Evolutionary conservation across 30 jellyfish, hydroid and myxozoan species (phyloP), one percentile per base, ranked within the genome.

Genomic region (Pseudorhiza aurosa): DNA sequence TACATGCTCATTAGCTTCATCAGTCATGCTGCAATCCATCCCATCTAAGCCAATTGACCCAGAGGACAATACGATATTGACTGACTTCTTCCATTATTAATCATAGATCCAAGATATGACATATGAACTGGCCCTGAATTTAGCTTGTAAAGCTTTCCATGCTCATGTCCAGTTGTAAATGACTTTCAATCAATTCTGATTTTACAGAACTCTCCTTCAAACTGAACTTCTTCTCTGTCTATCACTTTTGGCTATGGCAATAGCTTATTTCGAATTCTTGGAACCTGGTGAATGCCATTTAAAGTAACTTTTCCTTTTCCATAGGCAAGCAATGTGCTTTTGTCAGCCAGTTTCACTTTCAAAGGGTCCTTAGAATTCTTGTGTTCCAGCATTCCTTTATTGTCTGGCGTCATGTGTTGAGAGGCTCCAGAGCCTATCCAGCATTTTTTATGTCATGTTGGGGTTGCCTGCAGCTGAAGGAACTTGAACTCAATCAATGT

Each of bases 371-470:
- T 33, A 51, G 46, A 71, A 30, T n/a, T 45, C 43, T 39, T 31
- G 29, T 75, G 56, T 25, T 75, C 44, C 8, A 1, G 31, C 35
- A 75, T 21, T 33, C 88, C 63, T 53, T 75, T 58, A 43, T 75
- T 75, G 19, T 51, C 77, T 12, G 69, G 88, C 21, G 88, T 75
- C 88, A 51, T 75, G 46, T 75, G 88, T 31, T 75, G 88, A 6
- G 88, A 51, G 15, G 88, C 81, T 18, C 88, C 88, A 42, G 88
- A 75, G 79, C 56, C 88, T 5, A 75, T 75, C 88, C 88, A 75
- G 81, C 88, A 51, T 12, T 57, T n/a, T n/a, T n/a, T n/a, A n/a
- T n/a, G n/a, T n/a, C n/a, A n/a, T n/a, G n/a, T n/a, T n/a, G n/a
- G n/a, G n/a, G n/a, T n/a, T n/a, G n/a, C n/a, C n/a, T n/a, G n/a